A percentile compares a stretch with the other conserved stretches of the same genome.
phyloP scores from a whole-genome alignment of 2,797 vertebrate species.

The Danio choprae region DNA sequence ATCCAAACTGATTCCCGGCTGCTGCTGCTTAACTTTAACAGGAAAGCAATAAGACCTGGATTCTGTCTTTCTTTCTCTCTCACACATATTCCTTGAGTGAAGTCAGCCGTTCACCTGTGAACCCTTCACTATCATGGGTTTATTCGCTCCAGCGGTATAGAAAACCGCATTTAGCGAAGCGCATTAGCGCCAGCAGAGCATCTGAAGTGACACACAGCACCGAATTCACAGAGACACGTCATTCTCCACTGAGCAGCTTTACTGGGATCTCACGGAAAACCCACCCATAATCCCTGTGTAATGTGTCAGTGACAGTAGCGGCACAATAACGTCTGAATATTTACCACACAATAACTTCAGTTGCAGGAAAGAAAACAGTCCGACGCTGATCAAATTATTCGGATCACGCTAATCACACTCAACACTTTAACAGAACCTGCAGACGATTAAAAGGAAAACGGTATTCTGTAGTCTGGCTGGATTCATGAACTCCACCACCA shows the following conservation, averaged over 20 bases:
- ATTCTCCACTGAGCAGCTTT: not conserved
- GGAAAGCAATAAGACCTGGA: too few relatives aligned
- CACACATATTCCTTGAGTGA: too few relatives aligned
- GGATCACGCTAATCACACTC: too few relatives aligned
- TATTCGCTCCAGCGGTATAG: not conserved
- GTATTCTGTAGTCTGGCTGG: too few relatives aligned
- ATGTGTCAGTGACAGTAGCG: not conserved
- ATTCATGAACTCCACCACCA: too few relatives aligned
- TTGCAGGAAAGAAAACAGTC: not conserved
- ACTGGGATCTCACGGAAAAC: not conserved
- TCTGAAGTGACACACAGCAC: not conserved
- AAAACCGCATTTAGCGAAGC: not conserved
- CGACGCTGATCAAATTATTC: not conserved
- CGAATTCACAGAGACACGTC: not conserved
- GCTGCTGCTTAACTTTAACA: not conserved
- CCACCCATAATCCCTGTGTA: not conserved
- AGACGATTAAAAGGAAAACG: not conserved
- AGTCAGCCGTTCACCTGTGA: not conserved
- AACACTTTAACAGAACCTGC: not conserved
- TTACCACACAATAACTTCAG: not conserved
- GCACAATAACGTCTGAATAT: not conserved
- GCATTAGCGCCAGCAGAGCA: not conserved
- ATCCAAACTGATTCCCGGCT: not conserved
- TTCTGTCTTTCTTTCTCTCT: too few relatives aligned
- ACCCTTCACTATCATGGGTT: constrained; percentile 10